Conservation (phyloP, 2,888 invertebrate species). For the Trissolcus brochymenae region DNA sequence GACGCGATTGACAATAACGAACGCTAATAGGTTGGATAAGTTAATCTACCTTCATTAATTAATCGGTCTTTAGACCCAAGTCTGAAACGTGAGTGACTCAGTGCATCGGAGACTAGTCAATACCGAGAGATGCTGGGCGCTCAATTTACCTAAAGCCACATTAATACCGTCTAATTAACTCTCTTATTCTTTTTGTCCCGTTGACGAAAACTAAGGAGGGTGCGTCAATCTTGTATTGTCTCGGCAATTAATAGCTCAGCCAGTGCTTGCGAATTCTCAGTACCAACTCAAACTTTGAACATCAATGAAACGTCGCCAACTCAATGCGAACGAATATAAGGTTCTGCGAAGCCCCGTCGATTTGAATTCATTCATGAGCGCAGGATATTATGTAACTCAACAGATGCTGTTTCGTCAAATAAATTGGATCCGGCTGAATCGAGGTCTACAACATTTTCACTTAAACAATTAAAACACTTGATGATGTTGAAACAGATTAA, state of each 20-base stretch:
- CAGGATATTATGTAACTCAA: conserved; percentile 16
- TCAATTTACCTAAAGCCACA: conserved; percentile 57
- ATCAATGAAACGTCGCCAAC: conserved; percentile 33
- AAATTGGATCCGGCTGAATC: conserved; percentile 11
- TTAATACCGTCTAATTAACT: conserved; percentile 57
- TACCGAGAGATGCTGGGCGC: conserved; percentile 47
- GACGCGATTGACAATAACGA: conserved; percentile 71
- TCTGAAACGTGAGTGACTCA: conserved; percentile 52
- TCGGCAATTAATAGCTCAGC: conserved; percentile 37
- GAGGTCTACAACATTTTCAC: background rate
- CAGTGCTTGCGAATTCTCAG: conserved; percentile 34
- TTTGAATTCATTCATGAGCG: conserved; percentile 28
- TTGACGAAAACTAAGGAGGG: conserved; percentile 35
- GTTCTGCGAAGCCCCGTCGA: conserved; percentile 20
- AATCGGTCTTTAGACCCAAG: conserved; percentile 66
- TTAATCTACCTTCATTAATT: conserved; percentile 74
- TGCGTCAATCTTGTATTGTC: conserved; percentile 50
- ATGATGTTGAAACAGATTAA: background rate
- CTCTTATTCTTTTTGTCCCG: conserved; percentile 44
- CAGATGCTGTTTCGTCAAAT: conserved; percentile 3
- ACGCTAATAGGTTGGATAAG: conserved; percentile 73
- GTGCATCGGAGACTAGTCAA: conserved; percentile 42
- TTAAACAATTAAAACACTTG: background rate
- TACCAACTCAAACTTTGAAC: conserved; percentile 27
- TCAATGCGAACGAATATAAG: conserved; percentile 31